Conservation (phyloP, 2,113 vertebrate genomes). For the Nothoprocta perdicaria region DNA sequence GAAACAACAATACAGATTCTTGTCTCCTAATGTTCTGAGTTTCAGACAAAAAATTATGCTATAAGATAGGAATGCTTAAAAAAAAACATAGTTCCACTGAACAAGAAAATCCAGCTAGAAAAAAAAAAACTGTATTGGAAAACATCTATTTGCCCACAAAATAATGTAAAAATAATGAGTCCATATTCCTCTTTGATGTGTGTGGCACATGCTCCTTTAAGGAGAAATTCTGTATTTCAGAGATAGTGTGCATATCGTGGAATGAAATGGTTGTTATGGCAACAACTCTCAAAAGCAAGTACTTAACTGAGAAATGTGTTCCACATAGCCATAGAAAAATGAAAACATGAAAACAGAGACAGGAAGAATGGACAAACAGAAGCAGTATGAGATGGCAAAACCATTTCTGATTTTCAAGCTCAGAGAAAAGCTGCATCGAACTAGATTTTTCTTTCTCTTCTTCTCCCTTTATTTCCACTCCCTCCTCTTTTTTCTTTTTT, state of each 20-base stretch:
- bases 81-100: conserved; percentile 76
- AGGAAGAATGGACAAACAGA: conserved; percentile 80
- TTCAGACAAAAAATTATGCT: conserved; percentile 62
- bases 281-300: conserved; percentile 87
- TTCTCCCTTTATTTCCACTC: not conserved
- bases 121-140: conserved; percentile 75
- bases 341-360: conserved; percentile 87
- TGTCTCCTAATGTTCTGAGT: conserved; percentile 50
- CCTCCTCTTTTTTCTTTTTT: not conserved
- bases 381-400: conserved; percentile 72
- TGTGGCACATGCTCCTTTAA: conserved; percentile 83
- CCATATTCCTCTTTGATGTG: conserved; percentile 83
- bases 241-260: conserved; percentile 84
- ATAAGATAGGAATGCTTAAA: conserved; percentile 73
- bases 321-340: conserved; percentile 83
- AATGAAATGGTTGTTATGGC: conserved; percentile 87
- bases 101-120: conserved; percentile 81
- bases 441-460: not conserved
- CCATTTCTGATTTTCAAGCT: conserved; percentile 38
- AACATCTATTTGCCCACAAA: conserved; percentile 85
- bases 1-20: conserved; percentile 31
- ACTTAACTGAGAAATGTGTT: conserved; percentile 86
- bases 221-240: conserved; percentile 85
- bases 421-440: conserved; percentile 8
- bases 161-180: conserved; percentile 88